phyloP scores from a whole-genome alignment of 2,888 invertebrate species.

The Hemistola chrysoprasaria region DNA sequence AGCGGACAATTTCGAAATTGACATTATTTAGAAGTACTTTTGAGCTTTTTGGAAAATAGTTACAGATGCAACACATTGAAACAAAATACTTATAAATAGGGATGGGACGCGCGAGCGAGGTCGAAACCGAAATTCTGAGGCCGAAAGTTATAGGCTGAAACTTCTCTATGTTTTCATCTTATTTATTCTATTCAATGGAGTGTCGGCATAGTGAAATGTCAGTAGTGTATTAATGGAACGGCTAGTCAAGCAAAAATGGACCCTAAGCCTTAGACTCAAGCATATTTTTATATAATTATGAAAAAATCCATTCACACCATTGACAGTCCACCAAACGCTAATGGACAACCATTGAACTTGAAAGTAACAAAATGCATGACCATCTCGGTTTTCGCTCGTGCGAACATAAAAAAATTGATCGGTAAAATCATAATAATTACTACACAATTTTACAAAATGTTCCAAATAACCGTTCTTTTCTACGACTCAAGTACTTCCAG shows the following conservation, averaged over 20 bases:
- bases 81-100: constrained; percentile 37
- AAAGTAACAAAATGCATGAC: too few species aligned
- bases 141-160: constrained; percentile 14
- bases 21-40: constrained; percentile 69
- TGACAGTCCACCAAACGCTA: too few species aligned
- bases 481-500: constrained; percentile 69
- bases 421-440: constrained; percentile 52
- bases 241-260: too few species aligned
- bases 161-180: background rate
- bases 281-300: too few species aligned
- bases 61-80: constrained; percentile 57
- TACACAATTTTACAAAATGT: constrained; percentile 66
- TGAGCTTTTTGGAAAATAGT: constrained; percentile 68
- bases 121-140: constrained; percentile 22
- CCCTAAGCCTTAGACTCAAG: too few species aligned
- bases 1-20: constrained; percentile 62
- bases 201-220: too few species aligned
- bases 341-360: too few species aligned
- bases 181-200: too few species aligned
- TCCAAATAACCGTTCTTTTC: constrained; percentile 53
- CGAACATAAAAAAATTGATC: constrained; percentile 40
- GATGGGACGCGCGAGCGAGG: constrained; percentile 26
- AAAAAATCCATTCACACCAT: too few species aligned
- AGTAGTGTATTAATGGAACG: too few species aligned
- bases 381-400: constrained; percentile 6